Evolutionary conservation across 2,888 invertebrate species (phyloP), one percentile per base, ranked within the genome.

Genomic region (Drosophila limbata): DNA sequence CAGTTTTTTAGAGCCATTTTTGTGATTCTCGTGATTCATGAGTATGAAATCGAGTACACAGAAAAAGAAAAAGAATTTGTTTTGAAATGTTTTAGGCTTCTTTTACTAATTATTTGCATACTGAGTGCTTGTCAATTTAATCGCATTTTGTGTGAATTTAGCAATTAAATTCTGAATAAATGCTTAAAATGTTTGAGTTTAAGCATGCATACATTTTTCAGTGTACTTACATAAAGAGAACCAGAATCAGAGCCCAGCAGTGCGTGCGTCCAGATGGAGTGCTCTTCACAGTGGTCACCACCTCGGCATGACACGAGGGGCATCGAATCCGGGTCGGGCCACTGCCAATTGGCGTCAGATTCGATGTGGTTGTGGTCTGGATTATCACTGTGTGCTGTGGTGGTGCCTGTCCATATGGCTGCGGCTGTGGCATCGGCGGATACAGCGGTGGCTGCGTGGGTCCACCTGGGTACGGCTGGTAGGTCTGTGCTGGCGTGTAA

Each of bases 271-370:
- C 74, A 4, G 84, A 91, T 13, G 92, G 82, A 4, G 89, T 83
- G 65, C 90, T 90, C 70, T 81, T 88, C 0, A 94, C 91, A 40
- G 91, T 92, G 17, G 94, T 94, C 51, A 93, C 76, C 11, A 94
- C 91, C 17, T 92, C 92, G 1, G 93, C 92, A 4, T 90, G 91
- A 71, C 94, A 94, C 1, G 93, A 93, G 0, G 93, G 93, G 65
- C 94, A 94, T 2, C 88, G 81, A 9, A 93, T 75, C 19, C 90
- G 90, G 0, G 90, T 74, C 2, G 91, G 90, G 2, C 76, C 83
- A 39, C 61, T 83, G 48, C 89, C 85, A 17, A 91, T 82, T 13
- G 90, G 79, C 31, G 84, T 78, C 33, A 80, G 17, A 52, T 79
- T 76, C 0, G 81, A 73, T 39, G 88, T 83, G 31, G 90, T 89